Evolutionary conservation across 2,888 invertebrate species (phyloP), one percentile per base, ranked within the genome.

Genomic region (Coelopa pilipes): DNA sequence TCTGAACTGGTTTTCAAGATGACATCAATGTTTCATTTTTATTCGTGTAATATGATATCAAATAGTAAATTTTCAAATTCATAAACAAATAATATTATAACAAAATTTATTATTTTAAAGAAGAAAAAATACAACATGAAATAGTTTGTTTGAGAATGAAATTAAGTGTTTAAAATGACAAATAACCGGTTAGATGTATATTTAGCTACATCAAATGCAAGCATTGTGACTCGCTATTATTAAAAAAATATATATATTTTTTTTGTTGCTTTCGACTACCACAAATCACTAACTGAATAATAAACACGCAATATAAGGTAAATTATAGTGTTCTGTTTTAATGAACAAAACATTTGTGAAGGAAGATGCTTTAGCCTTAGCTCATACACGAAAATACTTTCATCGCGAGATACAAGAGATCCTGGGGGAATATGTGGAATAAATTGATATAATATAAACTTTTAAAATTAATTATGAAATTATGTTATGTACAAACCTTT

Each of bases 1-100:
- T 62, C 63, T 63, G 46, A 65, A 50, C 49, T 65, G 21, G 46
- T 50, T 34, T 45, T 34, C 34, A 55, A 17, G 45, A 45, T 53
- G 53, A 60, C 50, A 24, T 65, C 13, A 65, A 63, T 71, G 63
- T 53, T 71, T 71, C 46, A 71, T 71, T 65, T 65, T 55, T 65
- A 50, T 55, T 13, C 53, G 71, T 71, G 71, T 71, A 71, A 71
- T 71, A 71, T 70, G 46, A 71, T 63, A 71, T 47, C 63, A 71
- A 60, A 45, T 53, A 55, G 63, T 21, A 65, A 65, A 55, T 71
- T 65, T 65, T 65, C 71, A 21, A 21, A 71, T 65, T 55, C 71
- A 71, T 71, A 65, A 62, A 49, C 50, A 62, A 34, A 50, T 69
- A 53, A 70, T 70, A 65, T 65, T 71, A 65, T 71, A 71, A 55